phyloP scores from a whole-genome alignment of 2,888 invertebrate species.

The Scaeva pyrastri region DNA sequence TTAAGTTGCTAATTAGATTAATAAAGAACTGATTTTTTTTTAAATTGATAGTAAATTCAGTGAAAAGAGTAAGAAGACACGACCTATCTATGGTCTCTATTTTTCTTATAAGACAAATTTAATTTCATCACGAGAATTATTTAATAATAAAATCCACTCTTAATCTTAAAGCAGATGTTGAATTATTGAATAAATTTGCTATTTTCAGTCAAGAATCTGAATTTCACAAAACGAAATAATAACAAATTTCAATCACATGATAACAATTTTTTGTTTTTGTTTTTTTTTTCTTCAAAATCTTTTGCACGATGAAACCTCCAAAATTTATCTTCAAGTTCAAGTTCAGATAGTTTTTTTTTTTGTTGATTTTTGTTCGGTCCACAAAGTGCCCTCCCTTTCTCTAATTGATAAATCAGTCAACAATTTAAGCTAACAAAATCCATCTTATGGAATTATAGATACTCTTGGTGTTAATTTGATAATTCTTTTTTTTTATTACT shows the following conservation, averaged over 20 bases:
- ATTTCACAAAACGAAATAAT: background rate
- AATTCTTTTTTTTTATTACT: background rate
- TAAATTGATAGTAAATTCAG: no score
- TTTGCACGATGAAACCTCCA: conserved; percentile 8
- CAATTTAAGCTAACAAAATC: conserved; percentile 8
- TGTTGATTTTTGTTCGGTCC: no score
- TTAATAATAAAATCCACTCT: background rate
- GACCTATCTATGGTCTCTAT: background rate
- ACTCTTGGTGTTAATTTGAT: conserved; percentile 29
- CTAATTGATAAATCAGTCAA: conserved; percentile 45
- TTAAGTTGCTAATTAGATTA: no score
- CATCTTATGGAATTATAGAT: conserved; percentile 8
- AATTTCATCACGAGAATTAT: background rate
- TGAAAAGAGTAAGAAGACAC: background rate
- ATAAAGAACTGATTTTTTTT: no score
- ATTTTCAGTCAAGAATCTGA: conserved; percentile 5
- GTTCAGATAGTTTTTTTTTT: conserved; percentile 34
- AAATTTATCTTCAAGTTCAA: conserved; percentile 62
- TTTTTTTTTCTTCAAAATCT: background rate
- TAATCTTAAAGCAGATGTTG: background rate
- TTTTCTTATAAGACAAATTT: background rate
- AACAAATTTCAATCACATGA: background rate
- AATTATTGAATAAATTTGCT: background rate
- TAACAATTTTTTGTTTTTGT: background rate
- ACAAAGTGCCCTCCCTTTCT: conserved; percentile 16